Evolutionary conservation across 2,888 invertebrate species (phyloP), one percentile per base, ranked within the genome.

Genomic region (Allygus modestus): DNA sequence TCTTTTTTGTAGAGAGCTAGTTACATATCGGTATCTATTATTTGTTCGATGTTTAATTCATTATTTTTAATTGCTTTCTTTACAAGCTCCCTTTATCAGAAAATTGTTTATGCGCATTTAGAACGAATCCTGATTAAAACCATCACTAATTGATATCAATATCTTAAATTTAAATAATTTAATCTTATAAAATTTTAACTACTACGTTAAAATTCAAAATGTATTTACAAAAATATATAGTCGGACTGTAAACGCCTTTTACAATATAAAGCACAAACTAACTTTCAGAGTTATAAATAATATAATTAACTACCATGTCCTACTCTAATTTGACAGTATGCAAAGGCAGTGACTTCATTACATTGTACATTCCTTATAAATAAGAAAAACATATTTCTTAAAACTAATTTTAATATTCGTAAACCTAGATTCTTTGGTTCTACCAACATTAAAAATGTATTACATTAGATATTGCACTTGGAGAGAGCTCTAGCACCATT

Each of bases 281-380:
- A 37, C 37, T 4, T 4, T 37, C 9, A 37, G 37, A 9, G n/a
- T n/a, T n/a, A n/a, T 7, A 37, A 37, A 37, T 46, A 46, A 15
- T 17, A 15, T 46, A 46, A 12, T 7, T 9, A 46, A 46, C 46
- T 4, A 46, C 12, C 46, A 46, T 7, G 12, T 15, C 12, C 46
- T 46, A 46, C 46, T 9, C 46, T 46, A 46, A 9, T 15, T 46
- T 15, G 12, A 28, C 28, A 28, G 31, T 17, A 31, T 31, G 0
- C 12, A 65, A 37, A 73, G 43, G 73, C 37, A 73, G 73, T 73
- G 65, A 31, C 17, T 65, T 31, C 11, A 54, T 28, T 65, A 15
- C 15, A 28, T 28, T 15, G 28, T 65, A 54, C n/a, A 23, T 54
- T 23, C 9, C 15, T 23, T 23, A 54, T 54, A n/a, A 54, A 54